Evolutionary conservation across 2,797 vertebrate species (phyloP).

Genomic region (Rhinella marina): DNA sequence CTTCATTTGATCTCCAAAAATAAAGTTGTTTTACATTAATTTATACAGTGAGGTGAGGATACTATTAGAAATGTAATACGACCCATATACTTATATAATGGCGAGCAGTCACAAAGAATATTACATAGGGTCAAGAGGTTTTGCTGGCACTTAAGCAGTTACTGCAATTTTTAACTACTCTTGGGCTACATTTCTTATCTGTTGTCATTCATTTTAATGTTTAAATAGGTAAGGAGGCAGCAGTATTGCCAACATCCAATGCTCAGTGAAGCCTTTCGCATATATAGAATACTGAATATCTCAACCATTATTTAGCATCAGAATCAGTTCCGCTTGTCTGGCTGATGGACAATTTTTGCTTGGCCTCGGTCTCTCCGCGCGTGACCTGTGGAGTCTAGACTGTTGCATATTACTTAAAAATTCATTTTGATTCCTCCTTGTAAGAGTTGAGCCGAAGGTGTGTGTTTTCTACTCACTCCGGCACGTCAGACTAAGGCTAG

Average conservation of each 20-base stretch:
- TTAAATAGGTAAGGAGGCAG: conserved; percentile 85
- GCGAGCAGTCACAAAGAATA: neutral
- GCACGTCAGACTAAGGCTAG: neutral
- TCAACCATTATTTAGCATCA: conserved; percentile 98
- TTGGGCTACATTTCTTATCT: conserved; percentile 67
- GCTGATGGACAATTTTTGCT: conserved; percentile 99
- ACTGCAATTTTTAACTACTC: conserved; percentile 67
- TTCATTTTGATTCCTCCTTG: conserved; percentile 74
- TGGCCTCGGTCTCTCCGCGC: conserved; percentile 90
- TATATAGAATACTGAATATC: conserved; percentile 98
- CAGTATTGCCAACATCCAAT: conserved; percentile 74
- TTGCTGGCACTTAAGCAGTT: conserved; percentile 29
- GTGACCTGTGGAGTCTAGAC: conserved; percentile 98
- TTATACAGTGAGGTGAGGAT: neutral
- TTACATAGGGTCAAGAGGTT: neutral
- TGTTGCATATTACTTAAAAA: conserved; percentile 93
- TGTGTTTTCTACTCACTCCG: conserved; percentile 66
- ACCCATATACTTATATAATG: neutral
- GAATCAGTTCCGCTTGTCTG: conserved; percentile 99
- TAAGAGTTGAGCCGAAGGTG: conserved; percentile 69
- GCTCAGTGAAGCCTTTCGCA: conserved; percentile 98
- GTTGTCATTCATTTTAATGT: conserved; percentile 80
- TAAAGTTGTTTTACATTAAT: neutral
- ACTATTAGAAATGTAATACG: conserved; percentile 1
- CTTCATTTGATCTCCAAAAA: neutral